Percentiles rank a stretch among this genome's conserved stretches.
Evolutionary conservation across 2,797 vertebrate genomes (phyloP).

Genomic region (Mus spretus): DNA sequence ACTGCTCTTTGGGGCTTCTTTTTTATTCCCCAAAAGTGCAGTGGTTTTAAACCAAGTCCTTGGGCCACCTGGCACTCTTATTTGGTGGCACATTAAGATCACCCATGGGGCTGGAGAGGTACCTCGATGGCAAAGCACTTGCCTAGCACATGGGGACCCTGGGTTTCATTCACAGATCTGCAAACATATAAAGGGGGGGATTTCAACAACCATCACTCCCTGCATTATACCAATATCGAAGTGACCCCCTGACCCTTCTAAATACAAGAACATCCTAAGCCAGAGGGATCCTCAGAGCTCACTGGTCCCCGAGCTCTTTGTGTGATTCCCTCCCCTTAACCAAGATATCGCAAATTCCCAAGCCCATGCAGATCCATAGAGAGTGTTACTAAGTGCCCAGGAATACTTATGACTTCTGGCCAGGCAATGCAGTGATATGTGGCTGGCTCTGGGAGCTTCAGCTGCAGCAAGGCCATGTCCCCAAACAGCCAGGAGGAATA

Average conservation of each 20-base stretch:
- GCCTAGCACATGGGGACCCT: background rate
- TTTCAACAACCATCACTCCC: background rate
- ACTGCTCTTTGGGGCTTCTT: no score
- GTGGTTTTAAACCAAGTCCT: conserved; percentile 59
- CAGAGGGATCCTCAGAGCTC: background rate
- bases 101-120: background rate
- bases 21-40: conserved; percentile 43
- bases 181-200: background rate
- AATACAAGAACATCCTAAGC: conserved; percentile 19
- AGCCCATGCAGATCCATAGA: background rate
- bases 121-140: background rate
- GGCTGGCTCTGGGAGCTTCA: background rate
- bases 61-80: conserved; percentile 31
- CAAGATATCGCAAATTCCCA: fast-evolving
- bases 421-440: fast-evolving
- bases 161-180: background rate
- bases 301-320: background rate
- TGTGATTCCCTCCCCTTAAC: background rate
- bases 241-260: conserved; percentile 4
- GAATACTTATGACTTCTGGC: background rate
- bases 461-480: background rate
- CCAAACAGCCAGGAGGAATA: background rate
- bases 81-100: conserved; percentile 42
- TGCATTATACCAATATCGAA: conserved; percentile 41
- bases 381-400: background rate